Percentiles rank a stretch among this genome's conserved stretches.
These are phyloP conservation scores for Forbesichthys agassizii DNA, from an alignment of 2,113 vertebrate species.

Conservation along the genomic window DNA sequence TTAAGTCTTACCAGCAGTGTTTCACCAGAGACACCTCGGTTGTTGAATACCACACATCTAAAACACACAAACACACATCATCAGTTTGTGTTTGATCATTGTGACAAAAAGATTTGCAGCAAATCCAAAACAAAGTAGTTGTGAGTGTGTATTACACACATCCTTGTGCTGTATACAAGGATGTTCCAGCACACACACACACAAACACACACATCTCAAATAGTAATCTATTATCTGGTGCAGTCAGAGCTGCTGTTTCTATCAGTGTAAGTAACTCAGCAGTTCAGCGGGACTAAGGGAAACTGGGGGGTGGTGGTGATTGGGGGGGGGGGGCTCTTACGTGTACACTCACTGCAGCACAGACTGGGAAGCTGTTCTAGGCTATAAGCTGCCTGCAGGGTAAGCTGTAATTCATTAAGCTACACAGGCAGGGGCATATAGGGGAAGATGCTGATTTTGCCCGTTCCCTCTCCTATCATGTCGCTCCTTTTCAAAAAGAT, in stretches of 20 bases:
- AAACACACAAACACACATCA: slow-evolving; percentile 65
- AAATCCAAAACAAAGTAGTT: not conserved
- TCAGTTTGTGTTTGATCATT: not conserved
- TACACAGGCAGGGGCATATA: slow-evolving; percentile 55
- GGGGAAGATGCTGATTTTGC: slow-evolving; percentile 74
- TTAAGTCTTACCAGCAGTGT: slow-evolving; percentile 88
- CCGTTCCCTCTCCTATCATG: slow-evolving; percentile 33
- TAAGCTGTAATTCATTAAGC: slow-evolving; percentile 78
- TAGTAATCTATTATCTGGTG: slow-evolving; percentile 47
- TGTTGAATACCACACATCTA: slow-evolving; percentile 93
- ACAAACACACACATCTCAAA: not conserved
- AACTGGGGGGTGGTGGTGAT: not conserved
- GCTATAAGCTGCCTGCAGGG: slow-evolving; percentile 68
- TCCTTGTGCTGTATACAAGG: not conserved
- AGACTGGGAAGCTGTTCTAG: slow-evolving; percentile 45
- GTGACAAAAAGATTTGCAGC: not conserved
- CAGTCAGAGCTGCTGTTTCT: slow-evolving; percentile 45
- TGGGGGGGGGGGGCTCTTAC: slow-evolving; percentile 13
- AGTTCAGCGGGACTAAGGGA: slow-evolving; percentile 35
- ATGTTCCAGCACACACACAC: slow-evolving; percentile 8
- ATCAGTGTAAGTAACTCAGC: slow-evolving; percentile 38
- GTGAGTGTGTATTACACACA: not conserved
- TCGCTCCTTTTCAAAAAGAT: slow-evolving; percentile 59
- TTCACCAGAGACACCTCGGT: slow-evolving; percentile 85
- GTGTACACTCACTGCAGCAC: slow-evolving; percentile 54